Conservation (phyloP, 2,888 invertebrate species). For the Notodonta dromedarius region DNA sequence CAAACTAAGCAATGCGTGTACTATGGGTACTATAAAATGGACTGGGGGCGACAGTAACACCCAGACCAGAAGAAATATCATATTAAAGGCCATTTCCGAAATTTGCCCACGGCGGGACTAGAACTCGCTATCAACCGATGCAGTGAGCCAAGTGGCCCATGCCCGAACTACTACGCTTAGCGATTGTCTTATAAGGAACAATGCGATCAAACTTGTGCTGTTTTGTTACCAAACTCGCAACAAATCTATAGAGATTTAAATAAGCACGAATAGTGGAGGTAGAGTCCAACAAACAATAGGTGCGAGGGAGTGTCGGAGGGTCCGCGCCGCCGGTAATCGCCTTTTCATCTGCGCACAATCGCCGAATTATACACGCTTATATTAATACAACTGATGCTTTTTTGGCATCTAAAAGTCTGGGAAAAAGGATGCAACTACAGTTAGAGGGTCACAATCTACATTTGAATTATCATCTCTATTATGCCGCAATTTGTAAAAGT, state of each 20-base stretch:
- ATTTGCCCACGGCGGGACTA: too few relatives aligned
- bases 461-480: not conserved
- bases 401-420: not conserved
- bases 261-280: conserved; percentile 57
- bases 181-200: not conserved
- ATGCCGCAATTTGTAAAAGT: too few relatives aligned
- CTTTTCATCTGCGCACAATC: conserved; percentile 46
- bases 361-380: conserved; percentile 68
- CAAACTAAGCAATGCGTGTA: too few relatives aligned
- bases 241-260: conserved; percentile 52
- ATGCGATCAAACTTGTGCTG: not conserved
- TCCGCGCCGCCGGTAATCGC: conserved; percentile 43
- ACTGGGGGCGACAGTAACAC: too few relatives aligned
- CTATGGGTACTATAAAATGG: too few relatives aligned
- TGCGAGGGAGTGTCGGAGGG: conserved; percentile 24
- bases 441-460: not conserved
- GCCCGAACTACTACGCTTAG: too few relatives aligned
- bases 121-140: too few relatives aligned
- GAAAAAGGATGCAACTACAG: not conserved
- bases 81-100: too few relatives aligned
- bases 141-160: too few relatives aligned
- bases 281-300: conserved; percentile 53
- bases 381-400: conserved; percentile 59
- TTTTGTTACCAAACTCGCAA: not conserved
- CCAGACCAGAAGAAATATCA: too few relatives aligned